Evolutionary conservation across 2,888 invertebrate species (phyloP), one percentile per base, ranked within the genome.

Genomic region (Lycocerus yunnanus): DNA sequence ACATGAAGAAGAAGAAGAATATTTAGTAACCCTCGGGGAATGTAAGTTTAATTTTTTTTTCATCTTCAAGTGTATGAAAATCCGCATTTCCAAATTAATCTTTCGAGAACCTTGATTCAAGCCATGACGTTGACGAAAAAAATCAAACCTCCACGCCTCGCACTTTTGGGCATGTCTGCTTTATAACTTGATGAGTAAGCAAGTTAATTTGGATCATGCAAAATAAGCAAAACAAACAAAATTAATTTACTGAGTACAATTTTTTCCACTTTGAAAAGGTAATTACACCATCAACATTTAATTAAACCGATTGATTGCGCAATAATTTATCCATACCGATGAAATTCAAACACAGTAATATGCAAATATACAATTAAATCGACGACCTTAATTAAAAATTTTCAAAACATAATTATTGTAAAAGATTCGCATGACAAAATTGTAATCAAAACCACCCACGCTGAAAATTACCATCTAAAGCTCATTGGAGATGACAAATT

Each of bases 341-440:
- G 43, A n/a, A 43, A 43, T 63, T 63, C 16, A n/a, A 63, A n/a
- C n/a, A n/a, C n/a, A n/a, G 15, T 58, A n/a, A 61, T 63, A 16
- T 18, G 20, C 20, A 18, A 63, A 63, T 63, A n/a, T 63, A 63
- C 61, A 63, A 16, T 63, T 63, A 18, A 10, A 63, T n/a, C 61
- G 20, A 63, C 18, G 61, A 63, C 61, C 61, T 63, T 63, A 63
- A 63, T 63, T 63, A 63, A 63, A 61, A 63, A 20, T 63, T 63
- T 63, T 18, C 61, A 18, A 63, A 63, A 63, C 16, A 16, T 63
- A 63, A 63, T 63, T 18, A 18, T 18, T 63, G 20, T 16, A 15
- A 63, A 18, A 15, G 20, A 63, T 63, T 63, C 16, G 20, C 20
- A 18, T 18, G 61, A 63, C 61, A n/a, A 63, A 63, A 11, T 18